Percentiles rank a stretch among this genome's conserved stretches.
phyloP scores from a whole-genome alignment of 2,113 vertebrate species.

The Callospermophilus lateralis region DNA sequence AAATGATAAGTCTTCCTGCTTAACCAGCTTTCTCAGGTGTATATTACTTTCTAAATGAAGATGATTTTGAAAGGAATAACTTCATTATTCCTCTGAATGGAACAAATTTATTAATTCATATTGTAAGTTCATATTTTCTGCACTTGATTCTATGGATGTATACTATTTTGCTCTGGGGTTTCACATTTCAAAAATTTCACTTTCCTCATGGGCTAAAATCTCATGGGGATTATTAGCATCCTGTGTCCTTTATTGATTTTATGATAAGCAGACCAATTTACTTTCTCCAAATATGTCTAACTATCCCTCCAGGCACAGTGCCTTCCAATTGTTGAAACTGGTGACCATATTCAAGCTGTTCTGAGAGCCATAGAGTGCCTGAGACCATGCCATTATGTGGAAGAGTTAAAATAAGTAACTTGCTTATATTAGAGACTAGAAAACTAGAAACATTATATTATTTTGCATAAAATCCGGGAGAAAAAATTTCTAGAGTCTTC shows the following conservation, averaged over 20 bases:
- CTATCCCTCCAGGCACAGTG: neutral
- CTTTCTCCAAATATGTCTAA: neutral
- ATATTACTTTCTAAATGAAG: neutral
- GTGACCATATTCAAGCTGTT: neutral
- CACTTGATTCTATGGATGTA: neutral
- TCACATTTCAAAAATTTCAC: neutral
- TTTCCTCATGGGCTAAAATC: neutral
- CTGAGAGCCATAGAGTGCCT: neutral
- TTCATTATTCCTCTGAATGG: neutral
- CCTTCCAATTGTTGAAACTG: neutral
- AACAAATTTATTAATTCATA: neutral
- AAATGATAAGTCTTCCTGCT: neutral
- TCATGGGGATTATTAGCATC: neutral
- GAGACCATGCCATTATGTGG: neutral
- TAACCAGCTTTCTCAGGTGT: neutral
- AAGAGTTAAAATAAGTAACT: conserved; percentile 4
- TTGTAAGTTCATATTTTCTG: neutral
- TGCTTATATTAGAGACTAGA: neutral
- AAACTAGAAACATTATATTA: neutral
- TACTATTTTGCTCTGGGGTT: neutral
- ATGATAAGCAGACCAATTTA: conserved; percentile 41
- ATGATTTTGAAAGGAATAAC: neutral
- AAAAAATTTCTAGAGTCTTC: neutral
- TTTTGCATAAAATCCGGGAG: neutral
- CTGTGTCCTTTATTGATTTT: conserved; percentile 42